Base-by-base conservation (phyloP, 2,888 invertebrate genomes). In the Charanyca ferruginea region DNA sequence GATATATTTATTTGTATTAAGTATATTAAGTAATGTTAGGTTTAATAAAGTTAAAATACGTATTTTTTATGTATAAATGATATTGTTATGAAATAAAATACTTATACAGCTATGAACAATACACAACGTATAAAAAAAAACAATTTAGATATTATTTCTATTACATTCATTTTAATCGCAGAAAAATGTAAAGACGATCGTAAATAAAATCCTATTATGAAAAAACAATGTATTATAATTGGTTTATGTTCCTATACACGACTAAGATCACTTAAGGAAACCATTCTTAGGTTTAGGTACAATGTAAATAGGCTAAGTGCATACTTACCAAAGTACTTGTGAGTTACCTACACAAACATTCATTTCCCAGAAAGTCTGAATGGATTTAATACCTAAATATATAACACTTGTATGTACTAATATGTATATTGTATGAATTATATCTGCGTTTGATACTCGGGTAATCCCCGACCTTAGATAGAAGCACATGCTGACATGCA, bases 361-460 rank as follows among this genome's bases (percentile, higher is more conserved):
- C 8, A 41, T 0, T 67, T 71, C 71, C 22, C 13, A 52, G 70
- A 57, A 65, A 52, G 23, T 8, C 11, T 20, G 23, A 68, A 51
- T 28, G 7, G 28, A 16, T 42, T 13, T 44, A 18, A 9, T 7
- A 22, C 22, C 35, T 58, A 49, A 20, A 47, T 1, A 18, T 7
- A 38, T 41, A 42, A 18, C 16, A 51, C 9, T 32, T 11, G 11
- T 32, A 32, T 32, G 11, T 11, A 9, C 7, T 32, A 32, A 1
- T 7, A 9, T 32, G 32, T 11, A 7, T 7, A 11, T 8, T 8
- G 44, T 53, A 44, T 47, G 18, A 42, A n/a, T 22, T 20, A 58
- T 18, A 22, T 49, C 16, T 35, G 13, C 11, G n/a, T 11, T 18
- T 3, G 2, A 41, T 25, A 20, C 7, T 47, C 55, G 73, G 73